phyloP scores from a whole-genome alignment of 2,113 vertebrate genomes.

The Ictidomys tridecemlineatus region DNA sequence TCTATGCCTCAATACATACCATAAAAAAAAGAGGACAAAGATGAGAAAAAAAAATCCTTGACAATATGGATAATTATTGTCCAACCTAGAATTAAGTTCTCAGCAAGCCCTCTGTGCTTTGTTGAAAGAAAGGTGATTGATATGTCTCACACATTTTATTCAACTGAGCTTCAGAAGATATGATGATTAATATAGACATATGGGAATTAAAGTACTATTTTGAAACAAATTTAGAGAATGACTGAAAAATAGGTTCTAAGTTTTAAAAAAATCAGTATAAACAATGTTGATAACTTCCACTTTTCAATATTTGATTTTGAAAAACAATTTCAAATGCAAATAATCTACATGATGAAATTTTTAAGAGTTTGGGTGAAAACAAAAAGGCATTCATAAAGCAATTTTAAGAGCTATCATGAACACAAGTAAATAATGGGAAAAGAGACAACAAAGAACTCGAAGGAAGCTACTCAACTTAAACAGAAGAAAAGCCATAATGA shows the following conservation, averaged over 20 bases:
- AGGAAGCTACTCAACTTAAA: neutral
- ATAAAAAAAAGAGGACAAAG: slow-evolving; percentile 47
- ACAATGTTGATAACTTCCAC: neutral
- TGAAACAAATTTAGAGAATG: slow-evolving; percentile 44
- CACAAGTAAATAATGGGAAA: neutral
- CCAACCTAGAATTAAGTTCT: slow-evolving; percentile 51
- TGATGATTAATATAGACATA: slow-evolving; percentile 3
- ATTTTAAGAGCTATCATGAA: slow-evolving; percentile 16
- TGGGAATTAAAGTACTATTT: slow-evolving; percentile 11
- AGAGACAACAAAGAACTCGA: neutral
- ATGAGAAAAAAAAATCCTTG: slow-evolving; percentile 33
- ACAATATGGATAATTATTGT: slow-evolving; percentile 49
- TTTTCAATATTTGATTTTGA: slow-evolving; percentile 37
- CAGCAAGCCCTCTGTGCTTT: slow-evolving; percentile 46
- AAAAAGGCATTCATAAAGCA: slow-evolving; percentile 33
- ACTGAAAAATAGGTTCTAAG: neutral
- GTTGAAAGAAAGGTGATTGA: neutral
- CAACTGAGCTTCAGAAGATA: slow-evolving; percentile 34
- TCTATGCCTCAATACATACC: slow-evolving; percentile 63
- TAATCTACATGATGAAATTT: neutral
- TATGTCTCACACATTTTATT: slow-evolving; percentile 30
- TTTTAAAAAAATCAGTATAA: slow-evolving; percentile 50
- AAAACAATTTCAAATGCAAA: slow-evolving; percentile 40
- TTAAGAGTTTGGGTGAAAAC: neutral
- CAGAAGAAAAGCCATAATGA: neutral